Percentiles rank a stretch among this genome's conserved stretches.
phyloP scores from a whole-genome alignment of 2,797 vertebrate species.

The Phalanger gymnotis region DNA sequence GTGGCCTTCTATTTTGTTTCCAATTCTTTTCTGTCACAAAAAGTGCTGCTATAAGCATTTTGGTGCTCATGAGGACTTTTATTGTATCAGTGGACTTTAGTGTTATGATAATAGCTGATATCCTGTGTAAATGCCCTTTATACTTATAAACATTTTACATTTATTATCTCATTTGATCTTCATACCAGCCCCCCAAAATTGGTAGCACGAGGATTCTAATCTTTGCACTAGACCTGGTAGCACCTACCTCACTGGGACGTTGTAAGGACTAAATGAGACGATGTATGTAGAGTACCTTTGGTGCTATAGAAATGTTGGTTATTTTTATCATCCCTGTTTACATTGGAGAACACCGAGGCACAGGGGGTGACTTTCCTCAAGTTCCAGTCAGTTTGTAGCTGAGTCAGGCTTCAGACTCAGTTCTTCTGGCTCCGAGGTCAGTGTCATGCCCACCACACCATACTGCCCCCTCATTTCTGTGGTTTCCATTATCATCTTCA shows the following conservation, averaged over 20 bases:
- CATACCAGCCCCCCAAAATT: background rate
- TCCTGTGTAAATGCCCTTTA: background rate
- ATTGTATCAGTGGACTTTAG: background rate
- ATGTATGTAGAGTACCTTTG: background rate
- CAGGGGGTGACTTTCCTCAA: background rate
- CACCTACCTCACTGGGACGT: background rate
- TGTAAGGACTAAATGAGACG: background rate
- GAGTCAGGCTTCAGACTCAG: background rate
- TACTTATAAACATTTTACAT: background rate
- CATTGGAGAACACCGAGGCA: background rate
- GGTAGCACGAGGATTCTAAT: background rate
- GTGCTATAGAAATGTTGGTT: background rate
- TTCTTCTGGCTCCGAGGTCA: background rate
- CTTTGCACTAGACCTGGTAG: background rate
- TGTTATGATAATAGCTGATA: background rate
- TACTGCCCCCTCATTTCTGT: background rate
- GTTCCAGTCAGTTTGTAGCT: background rate
- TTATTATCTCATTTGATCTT: background rate
- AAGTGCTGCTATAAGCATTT: background rate
- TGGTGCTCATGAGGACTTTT: background rate
- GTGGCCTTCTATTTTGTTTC: background rate
- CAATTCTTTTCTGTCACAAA: background rate
- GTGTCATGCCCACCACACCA: background rate
- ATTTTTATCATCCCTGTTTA: background rate
- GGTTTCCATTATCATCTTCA: background rate